phyloP scores from a whole-genome alignment of 2,113 vertebrate species.

The Alosa alosa region DNA sequence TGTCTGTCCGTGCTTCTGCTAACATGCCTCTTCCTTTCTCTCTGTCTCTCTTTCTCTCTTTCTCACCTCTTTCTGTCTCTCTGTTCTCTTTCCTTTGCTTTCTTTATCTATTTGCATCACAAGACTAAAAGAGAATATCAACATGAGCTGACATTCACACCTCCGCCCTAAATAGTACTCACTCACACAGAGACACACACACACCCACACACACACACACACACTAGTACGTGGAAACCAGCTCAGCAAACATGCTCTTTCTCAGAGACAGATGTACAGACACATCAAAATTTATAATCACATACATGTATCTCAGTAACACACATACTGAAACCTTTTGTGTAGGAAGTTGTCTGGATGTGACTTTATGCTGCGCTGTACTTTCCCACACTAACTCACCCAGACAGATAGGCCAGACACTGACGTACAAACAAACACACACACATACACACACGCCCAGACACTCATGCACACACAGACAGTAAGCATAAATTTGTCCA shows the following conservation, averaged over 20 bases:
- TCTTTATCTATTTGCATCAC: background rate
- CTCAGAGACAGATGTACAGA: background rate
- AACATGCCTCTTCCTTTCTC: too few species aligned
- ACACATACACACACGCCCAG: background rate
- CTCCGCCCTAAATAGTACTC: background rate
- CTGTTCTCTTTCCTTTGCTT: background rate
- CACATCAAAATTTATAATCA: background rate
- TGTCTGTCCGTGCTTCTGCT: too few species aligned
- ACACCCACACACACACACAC: slow-evolving; percentile 15
- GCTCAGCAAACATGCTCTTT: background rate
- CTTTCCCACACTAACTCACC: slow-evolving; percentile 8
- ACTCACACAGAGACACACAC: slow-evolving; percentile 34
- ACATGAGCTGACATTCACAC: background rate
- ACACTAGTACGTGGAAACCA: background rate
- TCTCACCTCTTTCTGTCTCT: background rate
- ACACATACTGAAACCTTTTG: slow-evolving; percentile 12
- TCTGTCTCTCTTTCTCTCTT: background rate
- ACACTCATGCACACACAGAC: background rate
- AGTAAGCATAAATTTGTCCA: too few species aligned
- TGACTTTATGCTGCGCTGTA: slow-evolving; percentile 1
- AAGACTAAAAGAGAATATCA: background rate
- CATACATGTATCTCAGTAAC: background rate
- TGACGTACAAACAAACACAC: background rate
- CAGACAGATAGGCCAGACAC: slow-evolving; percentile 3
- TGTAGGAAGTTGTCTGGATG: slow-evolving; percentile 16